Conservation (phyloP, 2,113 vertebrate species). For the Lates calcarifer region DNA sequence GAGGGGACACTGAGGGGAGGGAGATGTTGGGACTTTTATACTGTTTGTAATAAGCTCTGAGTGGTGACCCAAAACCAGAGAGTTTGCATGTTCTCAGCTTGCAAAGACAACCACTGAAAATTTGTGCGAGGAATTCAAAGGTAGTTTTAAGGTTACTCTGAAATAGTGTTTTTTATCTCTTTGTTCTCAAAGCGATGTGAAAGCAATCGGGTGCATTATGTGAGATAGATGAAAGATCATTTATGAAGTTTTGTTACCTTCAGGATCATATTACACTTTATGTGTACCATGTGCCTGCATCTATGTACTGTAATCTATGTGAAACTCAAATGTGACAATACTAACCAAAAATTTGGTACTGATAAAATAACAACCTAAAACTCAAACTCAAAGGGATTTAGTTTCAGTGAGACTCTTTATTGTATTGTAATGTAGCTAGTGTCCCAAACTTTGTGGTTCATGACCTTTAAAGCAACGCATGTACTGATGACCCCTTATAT, state of each 20-base stretch:
- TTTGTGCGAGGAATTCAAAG: not conserved
- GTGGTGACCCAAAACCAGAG: conserved; percentile 51
- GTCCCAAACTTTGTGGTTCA: not conserved
- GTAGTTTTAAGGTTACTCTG: not conserved
- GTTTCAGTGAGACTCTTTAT: too few relatives aligned
- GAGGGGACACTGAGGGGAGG: conserved; percentile 44
- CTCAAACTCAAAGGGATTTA: too few relatives aligned
- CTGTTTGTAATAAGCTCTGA: conserved; percentile 43
- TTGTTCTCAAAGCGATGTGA: not conserved
- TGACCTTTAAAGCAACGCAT: not conserved
- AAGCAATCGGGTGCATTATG: not conserved
- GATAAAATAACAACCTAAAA: too few relatives aligned
- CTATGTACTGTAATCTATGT: not conserved
- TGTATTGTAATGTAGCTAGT: too few relatives aligned
- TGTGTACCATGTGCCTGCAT: not conserved
- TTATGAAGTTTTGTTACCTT: not conserved
- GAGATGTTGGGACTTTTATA: conserved; percentile 54
- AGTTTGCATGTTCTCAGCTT: conserved; percentile 17
- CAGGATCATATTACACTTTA: not conserved
- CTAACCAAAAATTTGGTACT: too few relatives aligned
- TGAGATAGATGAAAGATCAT: not conserved
- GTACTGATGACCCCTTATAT: not conserved
- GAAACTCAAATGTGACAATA: not conserved
- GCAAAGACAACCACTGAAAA: not conserved
- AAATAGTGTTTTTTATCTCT: not conserved